A percentile compares a stretch with the other conserved stretches of the same genome.
phyloP scores from a whole-genome alignment of 2,113 vertebrate genomes.

The Abramis brama region DNA sequence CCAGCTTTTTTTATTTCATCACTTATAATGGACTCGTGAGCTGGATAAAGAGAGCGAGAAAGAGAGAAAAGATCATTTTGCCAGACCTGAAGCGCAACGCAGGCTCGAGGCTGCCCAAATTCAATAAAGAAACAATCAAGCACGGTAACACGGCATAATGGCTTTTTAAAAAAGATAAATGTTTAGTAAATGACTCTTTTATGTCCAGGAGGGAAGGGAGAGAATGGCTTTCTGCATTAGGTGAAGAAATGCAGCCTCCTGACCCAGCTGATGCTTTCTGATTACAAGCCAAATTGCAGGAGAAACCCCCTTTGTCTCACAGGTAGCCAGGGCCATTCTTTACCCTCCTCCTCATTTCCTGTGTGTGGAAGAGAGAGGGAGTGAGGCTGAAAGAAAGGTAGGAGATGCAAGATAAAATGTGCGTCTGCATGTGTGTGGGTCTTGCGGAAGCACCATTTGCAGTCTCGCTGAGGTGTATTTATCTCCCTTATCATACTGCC shows the following conservation, averaged over 20 bases:
- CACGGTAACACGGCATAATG: slow-evolving; percentile 63
- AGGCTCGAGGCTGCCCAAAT: slow-evolving; percentile 58
- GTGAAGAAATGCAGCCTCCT: slow-evolving; percentile 56
- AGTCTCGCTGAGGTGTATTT: slow-evolving; percentile 43
- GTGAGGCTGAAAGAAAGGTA: slow-evolving; percentile 3
- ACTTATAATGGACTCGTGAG: slow-evolving; percentile 51
- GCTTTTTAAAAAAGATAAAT: slow-evolving; percentile 67
- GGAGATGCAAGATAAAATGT: slow-evolving; percentile 30
- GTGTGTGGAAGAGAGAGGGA: slow-evolving; percentile 14
- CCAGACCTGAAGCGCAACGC: slow-evolving; percentile 58
- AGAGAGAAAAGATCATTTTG: slow-evolving; percentile 59
- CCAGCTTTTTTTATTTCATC: slow-evolving; percentile 40
- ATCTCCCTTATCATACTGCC: slow-evolving; percentile 47
- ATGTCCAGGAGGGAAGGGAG: slow-evolving; percentile 60
- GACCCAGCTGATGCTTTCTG: slow-evolving; percentile 59
- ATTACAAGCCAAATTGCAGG: slow-evolving; percentile 61
- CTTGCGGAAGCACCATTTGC: slow-evolving; percentile 27
- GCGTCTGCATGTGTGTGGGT: neutral
- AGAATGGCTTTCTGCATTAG: slow-evolving; percentile 61
- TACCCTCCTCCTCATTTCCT: slow-evolving; percentile 46
- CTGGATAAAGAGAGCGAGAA: slow-evolving; percentile 47
- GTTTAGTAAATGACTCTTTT: slow-evolving; percentile 63
- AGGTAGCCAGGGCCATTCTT: slow-evolving; percentile 52
- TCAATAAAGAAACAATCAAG: slow-evolving; percentile 66
- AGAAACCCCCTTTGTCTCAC: slow-evolving; percentile 58